Evolutionary conservation across 2,888 invertebrate genomes (phyloP), one percentile per base, ranked within the genome.

Genomic region (Griposia aprilina): DNA sequence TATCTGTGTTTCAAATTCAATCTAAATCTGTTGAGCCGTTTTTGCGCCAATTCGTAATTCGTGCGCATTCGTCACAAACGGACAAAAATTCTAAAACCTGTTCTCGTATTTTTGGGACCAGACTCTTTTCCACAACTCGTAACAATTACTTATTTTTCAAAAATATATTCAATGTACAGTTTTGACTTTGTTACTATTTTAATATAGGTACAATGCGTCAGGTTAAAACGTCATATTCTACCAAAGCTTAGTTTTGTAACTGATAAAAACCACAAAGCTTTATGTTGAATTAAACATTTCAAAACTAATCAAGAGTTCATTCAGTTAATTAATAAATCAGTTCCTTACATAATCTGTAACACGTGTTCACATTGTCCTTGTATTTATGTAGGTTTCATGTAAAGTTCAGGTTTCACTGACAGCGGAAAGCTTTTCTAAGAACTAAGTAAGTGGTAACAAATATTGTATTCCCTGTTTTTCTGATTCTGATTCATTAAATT

Each of bases 311-410:
- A 55, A 36, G 5, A 70, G 30, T 60, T 50, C 23, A 48, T 82
- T 82, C 8, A 52, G 52, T 55, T 63, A 78, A 72, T 72, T 68
- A 72, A 78, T 82, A 75, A 69, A 82, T 41, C 41, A 30, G 36
- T 69, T 57, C 60, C 41, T 50, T 66, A 57, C 59, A 69, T 75
- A 69, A 79, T 75, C 83, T 65, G 67, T 75, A 73, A 79, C 83
- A 83, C 72, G 65, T 83, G 79, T 70, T 73, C 30, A 65, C 8
- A 75, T 72, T 83, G 79, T 75, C 63, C 69, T 72, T 72, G 74
- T 72, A 72, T 65, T 82, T 78, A 62, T 62, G 48, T 80, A n/a
- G 82, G 74, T 78, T 67, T 17, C 45, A 50, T 71, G 45, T 75
- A 20, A 20, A 13, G 50, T 2, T n/a, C 5, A 0, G 81, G 81